Conservation (phyloP, 2,888 invertebrate species). For the Apamea crenata region DNA sequence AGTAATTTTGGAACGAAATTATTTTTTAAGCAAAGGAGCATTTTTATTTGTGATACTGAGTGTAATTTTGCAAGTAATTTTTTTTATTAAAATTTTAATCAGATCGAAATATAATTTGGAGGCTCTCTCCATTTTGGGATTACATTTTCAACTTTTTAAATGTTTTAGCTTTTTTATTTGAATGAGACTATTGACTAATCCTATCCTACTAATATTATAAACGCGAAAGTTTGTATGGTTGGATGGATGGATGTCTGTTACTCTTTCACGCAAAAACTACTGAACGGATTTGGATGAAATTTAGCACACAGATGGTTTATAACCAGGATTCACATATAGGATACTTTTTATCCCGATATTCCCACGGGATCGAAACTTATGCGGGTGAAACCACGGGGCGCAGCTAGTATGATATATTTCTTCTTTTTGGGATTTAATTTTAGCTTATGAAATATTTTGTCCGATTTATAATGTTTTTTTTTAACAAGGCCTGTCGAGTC, state of each 20-base stretch:
- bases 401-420: not conserved
- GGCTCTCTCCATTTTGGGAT: not conserved
- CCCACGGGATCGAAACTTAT: too few relatives aligned
- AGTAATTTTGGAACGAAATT: conserved; percentile 48
- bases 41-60: conserved; percentile 42
- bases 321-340: too few relatives aligned
- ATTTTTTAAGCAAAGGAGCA: conserved; percentile 42
- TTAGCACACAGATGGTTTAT: too few relatives aligned
- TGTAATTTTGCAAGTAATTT: conserved; percentile 19
- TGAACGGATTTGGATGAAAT: too few relatives aligned
- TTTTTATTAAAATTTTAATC: conserved; percentile 1
- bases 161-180: not conserved
- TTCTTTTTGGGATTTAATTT: not conserved
- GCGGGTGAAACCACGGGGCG: too few relatives aligned
- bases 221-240: too few relatives aligned
- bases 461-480: not conserved
- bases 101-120: not conserved
- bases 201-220: not conserved
- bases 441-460: not conserved
- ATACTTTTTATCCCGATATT: too few relatives aligned
- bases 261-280: too few relatives aligned
- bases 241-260: too few relatives aligned
- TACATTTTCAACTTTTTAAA: not conserved
- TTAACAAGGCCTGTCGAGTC: not conserved
- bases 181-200: not conserved